Evolutionary conservation across 2,888 invertebrate species (phyloP).

Genomic region (Ischnura elegans): DNA sequence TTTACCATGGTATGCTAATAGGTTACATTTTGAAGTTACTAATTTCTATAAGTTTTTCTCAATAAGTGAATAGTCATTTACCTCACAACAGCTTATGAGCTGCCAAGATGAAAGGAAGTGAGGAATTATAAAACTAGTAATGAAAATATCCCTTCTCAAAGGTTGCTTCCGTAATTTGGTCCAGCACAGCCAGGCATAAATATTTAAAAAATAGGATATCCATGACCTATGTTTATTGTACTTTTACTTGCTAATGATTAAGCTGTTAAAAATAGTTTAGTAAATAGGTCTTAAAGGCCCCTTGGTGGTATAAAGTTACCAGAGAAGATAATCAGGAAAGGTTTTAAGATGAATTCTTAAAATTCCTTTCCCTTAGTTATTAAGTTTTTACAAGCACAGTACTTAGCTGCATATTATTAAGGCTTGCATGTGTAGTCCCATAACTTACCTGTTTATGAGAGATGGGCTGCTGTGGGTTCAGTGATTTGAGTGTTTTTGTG

Average conservation of each 20-base stretch:
- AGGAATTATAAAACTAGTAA: too few relatives aligned
- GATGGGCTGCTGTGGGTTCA: too few relatives aligned
- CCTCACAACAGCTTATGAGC: too few relatives aligned
- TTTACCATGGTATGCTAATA: not conserved
- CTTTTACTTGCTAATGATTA: not conserved
- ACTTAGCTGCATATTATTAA: not conserved
- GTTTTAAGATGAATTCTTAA: not conserved
- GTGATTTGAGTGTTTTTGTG: not conserved
- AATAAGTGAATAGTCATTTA: too few relatives aligned
- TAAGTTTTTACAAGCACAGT: not conserved
- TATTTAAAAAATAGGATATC: too few relatives aligned
- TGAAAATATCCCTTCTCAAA: too few relatives aligned
- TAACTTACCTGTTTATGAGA: too few relatives aligned
- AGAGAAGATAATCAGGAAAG: constrained; percentile 28
- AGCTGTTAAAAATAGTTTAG: not conserved
- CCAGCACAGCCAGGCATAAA: too few relatives aligned
- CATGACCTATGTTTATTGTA: not conserved
- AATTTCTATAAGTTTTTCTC: not conserved
- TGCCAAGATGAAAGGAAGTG: too few relatives aligned
- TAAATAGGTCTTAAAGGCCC: constrained; percentile 7
- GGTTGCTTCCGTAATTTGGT: too few relatives aligned
- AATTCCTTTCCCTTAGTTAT: constrained; percentile 2
- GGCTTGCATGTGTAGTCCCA: too few relatives aligned
- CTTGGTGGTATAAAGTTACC: constrained; percentile 61
- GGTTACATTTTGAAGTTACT: not conserved